phyloP scores from a whole-genome alignment of 2,888 invertebrate species.

The Luffia ferchaultella region DNA sequence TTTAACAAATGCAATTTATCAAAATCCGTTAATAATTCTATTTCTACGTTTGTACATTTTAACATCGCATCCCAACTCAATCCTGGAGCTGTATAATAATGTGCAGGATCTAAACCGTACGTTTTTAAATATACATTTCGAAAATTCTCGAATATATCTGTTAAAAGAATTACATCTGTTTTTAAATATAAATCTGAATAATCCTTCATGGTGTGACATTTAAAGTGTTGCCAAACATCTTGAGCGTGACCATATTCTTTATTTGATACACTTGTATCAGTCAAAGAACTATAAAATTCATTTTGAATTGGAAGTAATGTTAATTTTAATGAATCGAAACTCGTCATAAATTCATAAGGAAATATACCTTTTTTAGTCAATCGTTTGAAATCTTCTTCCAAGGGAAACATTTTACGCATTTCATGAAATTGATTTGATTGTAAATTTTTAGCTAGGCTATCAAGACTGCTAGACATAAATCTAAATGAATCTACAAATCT shows the following conservation, averaged over 20 bases:
- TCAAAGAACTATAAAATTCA: slow-evolving; percentile 14
- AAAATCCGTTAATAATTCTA: slow-evolving; percentile 17
- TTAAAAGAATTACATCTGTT: slow-evolving; percentile 23
- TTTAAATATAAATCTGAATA: slow-evolving; percentile 25
- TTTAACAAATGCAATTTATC: slow-evolving; percentile 16
- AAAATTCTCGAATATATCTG: slow-evolving; percentile 29
- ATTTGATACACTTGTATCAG: slow-evolving; percentile 9
- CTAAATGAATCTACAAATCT: slow-evolving; percentile 13
- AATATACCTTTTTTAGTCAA: slow-evolving; percentile 17
- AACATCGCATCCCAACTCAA: slow-evolving; percentile 21
- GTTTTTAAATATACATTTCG: slow-evolving; percentile 19
- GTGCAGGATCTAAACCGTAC: slow-evolving; percentile 15
- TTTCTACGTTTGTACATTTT: slow-evolving; percentile 12
- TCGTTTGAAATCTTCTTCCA: slow-evolving; percentile 8
- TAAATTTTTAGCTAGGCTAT: slow-evolving; percentile 5
- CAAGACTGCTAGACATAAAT: slow-evolving; percentile 3
- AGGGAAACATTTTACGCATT: slow-evolving; percentile 6
- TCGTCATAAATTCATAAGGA: slow-evolving; percentile 19
- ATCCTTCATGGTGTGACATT: slow-evolving; percentile 18
- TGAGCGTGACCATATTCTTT: slow-evolving; percentile 18
- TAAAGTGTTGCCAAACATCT: slow-evolving; percentile 21
- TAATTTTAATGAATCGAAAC: slow-evolving; percentile 12
- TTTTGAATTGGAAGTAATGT: slow-evolving; percentile 13
- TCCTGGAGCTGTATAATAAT: slow-evolving; percentile 11
- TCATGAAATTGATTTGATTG: slow-evolving; percentile 9